Evolutionary conservation across 2,888 invertebrate species (phyloP).

Genomic region (Andrena trimmerana): DNA sequence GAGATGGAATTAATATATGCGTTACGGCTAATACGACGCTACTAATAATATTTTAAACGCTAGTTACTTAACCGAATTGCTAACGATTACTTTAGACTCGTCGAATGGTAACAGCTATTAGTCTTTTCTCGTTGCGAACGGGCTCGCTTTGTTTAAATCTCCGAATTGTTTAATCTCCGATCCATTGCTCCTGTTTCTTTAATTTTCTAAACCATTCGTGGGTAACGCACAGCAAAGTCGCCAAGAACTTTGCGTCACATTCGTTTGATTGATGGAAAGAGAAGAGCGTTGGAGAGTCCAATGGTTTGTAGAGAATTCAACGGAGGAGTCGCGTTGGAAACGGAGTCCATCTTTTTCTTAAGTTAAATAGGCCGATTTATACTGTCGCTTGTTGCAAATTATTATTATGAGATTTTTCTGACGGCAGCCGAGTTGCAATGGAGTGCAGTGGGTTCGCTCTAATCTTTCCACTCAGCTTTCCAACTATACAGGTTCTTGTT

Average conservation of each 20-base stretch:
- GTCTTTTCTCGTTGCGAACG: constrained; percentile 7
- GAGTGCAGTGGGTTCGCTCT: constrained; percentile 46
- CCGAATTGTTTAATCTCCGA: neutral
- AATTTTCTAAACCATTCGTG: neutral
- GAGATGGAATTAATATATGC: constrained; percentile 62
- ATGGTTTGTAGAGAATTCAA: neutral
- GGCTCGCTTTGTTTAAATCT: constrained; percentile 5
- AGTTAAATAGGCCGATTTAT: constrained; percentile 49
- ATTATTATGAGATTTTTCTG: neutral
- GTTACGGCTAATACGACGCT: constrained; percentile 44
- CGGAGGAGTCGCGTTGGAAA: neutral
- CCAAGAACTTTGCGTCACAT: constrained; percentile 20
- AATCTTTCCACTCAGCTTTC: constrained; percentile 60
- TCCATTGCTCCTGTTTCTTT: constrained; percentile 10
- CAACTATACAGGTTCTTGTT: constrained; percentile 79
- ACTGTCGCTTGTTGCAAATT: neutral
- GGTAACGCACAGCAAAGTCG: constrained; percentile 14
- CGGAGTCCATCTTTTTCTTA: constrained; percentile 8
- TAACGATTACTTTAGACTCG: constrained; percentile 36
- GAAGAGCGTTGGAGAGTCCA: constrained; percentile 34
- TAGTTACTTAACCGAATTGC: constrained; percentile 46
- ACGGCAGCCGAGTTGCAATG: neutral
- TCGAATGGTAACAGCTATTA: constrained; percentile 29
- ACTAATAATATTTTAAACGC: constrained; percentile 44
- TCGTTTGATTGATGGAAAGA: constrained; percentile 43